Base-by-base conservation (phyloP, 2,797 vertebrate species). In the Acanthopagrus latus region DNA sequence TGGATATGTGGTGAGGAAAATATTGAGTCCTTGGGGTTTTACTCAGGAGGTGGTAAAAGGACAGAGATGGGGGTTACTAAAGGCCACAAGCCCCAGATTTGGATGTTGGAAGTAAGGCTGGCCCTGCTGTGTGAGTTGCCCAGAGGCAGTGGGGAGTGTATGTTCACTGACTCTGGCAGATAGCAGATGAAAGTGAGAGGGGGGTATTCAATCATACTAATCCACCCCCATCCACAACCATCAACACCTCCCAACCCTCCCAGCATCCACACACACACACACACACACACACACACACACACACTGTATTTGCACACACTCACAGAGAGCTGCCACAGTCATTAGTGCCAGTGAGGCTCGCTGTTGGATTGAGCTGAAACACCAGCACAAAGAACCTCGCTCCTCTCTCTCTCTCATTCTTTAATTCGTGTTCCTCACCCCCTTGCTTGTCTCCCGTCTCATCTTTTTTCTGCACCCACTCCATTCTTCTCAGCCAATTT, bases 321-420 rank as follows among this genome's bases (percentile, higher is more conserved):
- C 82, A 29, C 78, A 52, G 47, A 89, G 82, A 89, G 87, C 88
- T 86, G 85, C 86, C 86, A 86, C 90, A 89, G 93, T 95, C 91
- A 95, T 95, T 95, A 94, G 91, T 84, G 91, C 90, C 84, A 91
- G 83, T 33, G 81, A 94, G 91, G 90, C 84, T 85, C 65, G 63
- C 86, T 92, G 86, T 86, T 92, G 89, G 92, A 92, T 88, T 88
- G 86, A 90, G 90, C 92, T 91, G 90, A 92, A 91, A 89, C 92
- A 87, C 85, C 87, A 86, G 80, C 91, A 86, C 90, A 91, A 89
- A 89, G 85, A 87, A 67, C 54, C 67, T 58, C 50, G 59, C 59
- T 14, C 8, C 27, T 6, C 33, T 56, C 56, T 56, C 72, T 52
- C 43, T 41, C 29, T 55, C 33, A 64, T 60, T 72, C 71, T 64